Conservation (phyloP, 2,797 vertebrate genomes). For the Euphonia xanthogaster region DNA sequence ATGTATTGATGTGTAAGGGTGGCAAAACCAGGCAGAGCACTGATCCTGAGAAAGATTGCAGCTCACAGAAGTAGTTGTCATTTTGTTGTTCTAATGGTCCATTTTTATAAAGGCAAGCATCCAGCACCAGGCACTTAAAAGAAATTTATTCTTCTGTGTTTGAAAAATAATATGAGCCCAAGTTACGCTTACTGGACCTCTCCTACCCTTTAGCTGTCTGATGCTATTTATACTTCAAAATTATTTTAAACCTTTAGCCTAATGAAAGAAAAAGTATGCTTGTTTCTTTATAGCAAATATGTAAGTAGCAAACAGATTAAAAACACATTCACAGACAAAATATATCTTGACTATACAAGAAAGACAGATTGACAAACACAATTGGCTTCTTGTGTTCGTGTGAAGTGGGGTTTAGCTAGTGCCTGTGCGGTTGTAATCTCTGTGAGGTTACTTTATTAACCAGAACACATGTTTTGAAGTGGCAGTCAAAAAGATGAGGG, state of each 20-base stretch:
- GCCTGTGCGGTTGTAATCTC: background rate
- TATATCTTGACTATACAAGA: background rate
- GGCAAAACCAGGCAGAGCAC: background rate
- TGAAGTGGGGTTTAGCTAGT: constrained; percentile 39
- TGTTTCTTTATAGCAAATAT: background rate
- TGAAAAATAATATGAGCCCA: background rate
- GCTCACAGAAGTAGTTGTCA: background rate
- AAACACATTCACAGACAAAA: background rate
- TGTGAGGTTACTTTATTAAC: constrained; percentile 37
- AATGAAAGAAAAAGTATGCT: background rate
- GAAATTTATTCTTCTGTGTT: background rate
- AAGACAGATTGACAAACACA: background rate
- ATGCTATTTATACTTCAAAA: background rate
- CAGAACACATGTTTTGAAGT: constrained; percentile 54
- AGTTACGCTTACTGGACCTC: background rate
- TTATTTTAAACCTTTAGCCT: constrained; percentile 26
- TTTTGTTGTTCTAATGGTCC: background rate
- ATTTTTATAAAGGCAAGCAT: background rate
- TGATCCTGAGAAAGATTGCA: background rate
- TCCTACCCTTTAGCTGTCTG: background rate
- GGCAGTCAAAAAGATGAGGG: constrained; percentile 31
- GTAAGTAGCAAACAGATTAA: background rate
- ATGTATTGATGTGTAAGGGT: background rate
- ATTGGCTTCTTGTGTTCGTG: background rate
- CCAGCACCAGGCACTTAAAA: background rate